Conservation (phyloP, 2,888 invertebrate genomes). For the Cerceris ruficornis region DNA sequence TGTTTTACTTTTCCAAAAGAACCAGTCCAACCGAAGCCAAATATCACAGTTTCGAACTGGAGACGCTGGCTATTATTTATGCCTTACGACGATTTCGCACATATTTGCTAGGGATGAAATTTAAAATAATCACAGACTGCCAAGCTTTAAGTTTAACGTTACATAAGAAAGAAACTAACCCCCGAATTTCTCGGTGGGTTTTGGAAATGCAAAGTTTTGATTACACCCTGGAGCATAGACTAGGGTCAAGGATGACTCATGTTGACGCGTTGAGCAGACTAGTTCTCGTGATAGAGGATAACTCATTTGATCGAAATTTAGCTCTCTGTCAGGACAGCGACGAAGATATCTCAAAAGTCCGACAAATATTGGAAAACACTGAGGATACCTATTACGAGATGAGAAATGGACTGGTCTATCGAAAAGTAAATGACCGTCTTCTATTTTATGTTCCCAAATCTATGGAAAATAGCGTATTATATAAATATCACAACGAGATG, state of each 20-base stretch:
- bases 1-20: neutral
- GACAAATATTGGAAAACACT: neutral
- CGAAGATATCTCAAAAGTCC: neutral
- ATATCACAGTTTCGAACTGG: slow-evolving; percentile 15
- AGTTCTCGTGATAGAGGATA: neutral
- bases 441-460: slow-evolving; percentile 7
- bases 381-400: slow-evolving; percentile 15
- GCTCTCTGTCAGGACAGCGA: slow-evolving; percentile 8
- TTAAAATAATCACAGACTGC: neutral
- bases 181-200: slow-evolving; percentile 19
- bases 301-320: slow-evolving; percentile 6
- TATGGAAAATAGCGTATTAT: neutral
- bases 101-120: neutral
- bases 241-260: no score
- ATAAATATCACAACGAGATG: no score
- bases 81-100: slow-evolving; percentile 1
- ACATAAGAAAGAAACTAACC: neutral
- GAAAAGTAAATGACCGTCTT: neutral
- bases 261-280: slow-evolving; percentile 18
- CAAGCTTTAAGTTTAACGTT: neutral
- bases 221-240: slow-evolving; percentile 10
- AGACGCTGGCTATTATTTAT: slow-evolving; percentile 7
- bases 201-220: slow-evolving; percentile 8
- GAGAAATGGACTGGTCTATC: slow-evolving; percentile 3
- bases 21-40: neutral